These are phyloP conservation scores for Lumbricus terrestris DNA, from an alignment of 2,888 invertebrate species.

Conservation along the genomic window DNA sequence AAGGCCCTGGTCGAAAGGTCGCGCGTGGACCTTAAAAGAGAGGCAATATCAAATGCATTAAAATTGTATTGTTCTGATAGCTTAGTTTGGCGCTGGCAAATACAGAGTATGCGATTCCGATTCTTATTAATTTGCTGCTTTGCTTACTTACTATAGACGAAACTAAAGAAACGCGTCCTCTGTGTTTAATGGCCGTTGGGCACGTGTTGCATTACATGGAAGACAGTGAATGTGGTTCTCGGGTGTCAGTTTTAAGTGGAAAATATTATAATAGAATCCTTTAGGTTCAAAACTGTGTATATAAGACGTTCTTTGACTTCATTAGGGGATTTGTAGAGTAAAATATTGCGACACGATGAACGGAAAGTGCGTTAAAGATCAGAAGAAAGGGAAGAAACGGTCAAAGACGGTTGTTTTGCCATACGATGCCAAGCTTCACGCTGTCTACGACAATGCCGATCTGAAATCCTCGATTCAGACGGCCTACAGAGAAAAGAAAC, in stretches of 20 bases:
- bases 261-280: background rate
- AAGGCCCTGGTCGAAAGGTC: too few relatives aligned
- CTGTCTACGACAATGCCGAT: background rate
- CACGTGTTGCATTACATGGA: background rate
- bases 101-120: background rate
- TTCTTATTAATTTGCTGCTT: background rate
- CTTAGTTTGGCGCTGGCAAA: too few relatives aligned
- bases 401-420: background rate
- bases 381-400: constrained; percentile 5
- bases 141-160: background rate
- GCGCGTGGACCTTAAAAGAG: too few relatives aligned
- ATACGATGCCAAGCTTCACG: constrained; percentile 12
- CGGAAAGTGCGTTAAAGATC: background rate
- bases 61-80: too few relatives aligned
- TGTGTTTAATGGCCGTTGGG: background rate
- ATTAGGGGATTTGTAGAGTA: background rate
- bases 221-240: background rate
- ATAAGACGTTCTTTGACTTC: background rate
- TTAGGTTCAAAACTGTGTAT: background rate
- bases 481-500: constrained; percentile 28
- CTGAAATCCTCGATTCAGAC: constrained; percentile 12
- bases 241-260: background rate
- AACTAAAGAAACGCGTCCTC: background rate
- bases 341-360: background rate
- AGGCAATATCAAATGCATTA: too few relatives aligned